These are phyloP conservation scores for Enteromius argenteus DNA, from an alignment of 2,797 vertebrate genomes.

Conservation along the genomic window DNA sequence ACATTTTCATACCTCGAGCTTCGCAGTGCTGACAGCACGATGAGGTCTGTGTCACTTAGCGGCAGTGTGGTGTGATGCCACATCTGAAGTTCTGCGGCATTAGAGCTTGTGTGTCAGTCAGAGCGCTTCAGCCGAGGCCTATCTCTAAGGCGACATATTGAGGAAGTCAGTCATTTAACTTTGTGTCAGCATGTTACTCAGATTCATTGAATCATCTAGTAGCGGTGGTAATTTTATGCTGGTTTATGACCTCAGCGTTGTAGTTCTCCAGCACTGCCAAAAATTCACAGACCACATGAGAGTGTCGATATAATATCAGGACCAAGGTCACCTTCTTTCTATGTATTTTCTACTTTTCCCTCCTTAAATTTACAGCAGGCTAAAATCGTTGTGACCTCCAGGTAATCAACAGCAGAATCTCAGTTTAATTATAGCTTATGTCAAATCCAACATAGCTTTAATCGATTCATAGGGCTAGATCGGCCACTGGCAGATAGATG, in stretches of 20 bases:
- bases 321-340: slow-evolving; percentile 33
- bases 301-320: slow-evolving; percentile 21
- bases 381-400: slow-evolving; percentile 57
- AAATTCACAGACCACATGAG: slow-evolving; percentile 25
- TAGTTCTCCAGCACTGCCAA: slow-evolving; percentile 23
- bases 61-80: slow-evolving; percentile 9
- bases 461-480: slow-evolving; percentile 58
- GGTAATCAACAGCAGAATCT: slow-evolving; percentile 61
- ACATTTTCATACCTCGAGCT: slow-evolving; percentile 8
- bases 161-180: slow-evolving; percentile 22
- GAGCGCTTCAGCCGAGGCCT: neutral
- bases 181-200: slow-evolving; percentile 35
- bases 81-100: slow-evolving; percentile 11
- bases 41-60: neutral
- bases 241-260: slow-evolving; percentile 43
- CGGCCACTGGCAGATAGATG: slow-evolving; percentile 47
- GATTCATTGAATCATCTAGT: slow-evolving; percentile 20
- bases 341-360: neutral
- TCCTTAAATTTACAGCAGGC: slow-evolving; percentile 24
- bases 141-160: slow-evolving; percentile 34
- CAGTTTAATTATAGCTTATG: slow-evolving; percentile 62
- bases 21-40: neutral
- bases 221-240: slow-evolving; percentile 28
- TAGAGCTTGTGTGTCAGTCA: slow-evolving; percentile 13
- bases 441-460: slow-evolving; percentile 52